These are phyloP conservation scores for Microtus richardsoni DNA, from an alignment of 2,113 vertebrate species.

Conservation along the genomic window DNA sequence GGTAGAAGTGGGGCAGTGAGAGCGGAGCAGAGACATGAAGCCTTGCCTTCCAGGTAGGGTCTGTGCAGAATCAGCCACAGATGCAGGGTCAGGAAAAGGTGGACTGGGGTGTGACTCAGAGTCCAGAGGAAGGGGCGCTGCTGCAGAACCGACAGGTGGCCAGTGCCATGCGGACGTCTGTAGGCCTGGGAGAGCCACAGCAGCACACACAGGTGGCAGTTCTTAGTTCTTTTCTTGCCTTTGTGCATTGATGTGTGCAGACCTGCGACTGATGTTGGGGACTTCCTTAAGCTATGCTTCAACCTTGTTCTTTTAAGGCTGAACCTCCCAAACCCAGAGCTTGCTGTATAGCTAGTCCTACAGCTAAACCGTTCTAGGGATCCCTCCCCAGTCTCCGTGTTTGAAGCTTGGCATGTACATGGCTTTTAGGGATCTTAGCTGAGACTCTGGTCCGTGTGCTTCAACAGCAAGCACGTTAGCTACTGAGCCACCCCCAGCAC, in stretches of 20 bases:
- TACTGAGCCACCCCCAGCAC: neutral
- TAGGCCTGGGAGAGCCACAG: accelerated
- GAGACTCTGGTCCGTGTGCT: no score
- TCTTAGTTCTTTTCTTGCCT: neutral
- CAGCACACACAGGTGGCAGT: no score
- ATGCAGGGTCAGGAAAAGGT: accelerated
- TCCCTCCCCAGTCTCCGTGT: no score
- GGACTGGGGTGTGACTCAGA: no score
- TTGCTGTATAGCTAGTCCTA: neutral
- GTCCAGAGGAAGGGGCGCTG: neutral
- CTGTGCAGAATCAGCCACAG: neutral
- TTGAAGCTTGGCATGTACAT: neutral
- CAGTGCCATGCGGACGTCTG: accelerated
- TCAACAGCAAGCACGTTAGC: no score
- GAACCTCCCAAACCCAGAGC: neutral
- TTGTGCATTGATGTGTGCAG: no score
- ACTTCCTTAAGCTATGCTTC: neutral
- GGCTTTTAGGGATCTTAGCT: neutral
- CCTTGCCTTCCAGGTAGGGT: no score
- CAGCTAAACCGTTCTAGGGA: neutral
- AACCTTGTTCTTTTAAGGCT: neutral
- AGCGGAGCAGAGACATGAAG: neutral
- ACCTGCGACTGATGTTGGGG: no score
- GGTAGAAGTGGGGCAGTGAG: neutral
- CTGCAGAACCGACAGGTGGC: accelerated